Evolutionary conservation across 2,888 invertebrate genomes (phyloP).

Genomic region (Aradus depressus): DNA sequence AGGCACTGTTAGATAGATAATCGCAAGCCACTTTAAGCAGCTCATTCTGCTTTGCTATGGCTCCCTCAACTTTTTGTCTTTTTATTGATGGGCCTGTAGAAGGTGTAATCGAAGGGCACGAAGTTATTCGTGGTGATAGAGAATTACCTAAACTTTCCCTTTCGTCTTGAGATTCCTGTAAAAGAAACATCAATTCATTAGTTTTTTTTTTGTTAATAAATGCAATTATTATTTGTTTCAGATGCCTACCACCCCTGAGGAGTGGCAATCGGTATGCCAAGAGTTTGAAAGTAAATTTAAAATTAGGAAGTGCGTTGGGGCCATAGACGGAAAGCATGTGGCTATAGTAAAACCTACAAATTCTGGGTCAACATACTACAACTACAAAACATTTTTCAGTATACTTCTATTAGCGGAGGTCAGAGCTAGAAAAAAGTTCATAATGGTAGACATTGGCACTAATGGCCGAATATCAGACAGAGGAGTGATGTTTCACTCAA

Average conservation of each 20-base stretch:
- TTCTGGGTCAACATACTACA: constrained; percentile 1
- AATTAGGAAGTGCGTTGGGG: background rate
- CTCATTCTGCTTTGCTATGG: no score
- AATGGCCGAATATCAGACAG: constrained; percentile 5
- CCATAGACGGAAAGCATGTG: constrained; percentile 7
- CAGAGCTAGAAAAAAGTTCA: background rate
- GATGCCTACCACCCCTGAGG: constrained; percentile 4
- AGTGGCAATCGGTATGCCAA: background rate
- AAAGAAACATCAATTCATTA: background rate
- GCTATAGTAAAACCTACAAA: background rate
- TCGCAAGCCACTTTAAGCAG: background rate
- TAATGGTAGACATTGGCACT: constrained; percentile 3
- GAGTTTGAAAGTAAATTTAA: background rate
- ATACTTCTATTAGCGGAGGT: background rate
- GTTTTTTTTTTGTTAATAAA: background rate
- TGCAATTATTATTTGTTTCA: constrained; percentile 3
- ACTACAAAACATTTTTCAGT: background rate
- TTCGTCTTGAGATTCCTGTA: background rate
- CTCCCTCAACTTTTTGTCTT: no score
- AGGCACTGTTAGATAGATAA: background rate
- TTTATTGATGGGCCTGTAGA: no score
- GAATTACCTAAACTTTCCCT: no score
- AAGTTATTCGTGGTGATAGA: no score
- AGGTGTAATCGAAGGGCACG: no score
- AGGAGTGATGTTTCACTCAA: constrained; percentile 4